A percentile compares a stretch with the other conserved stretches of the same genome.
These are phyloP conservation scores for Drosophila algonquin DNA, from an alignment of 2,888 invertebrate genomes.

Conservation along the genomic window DNA sequence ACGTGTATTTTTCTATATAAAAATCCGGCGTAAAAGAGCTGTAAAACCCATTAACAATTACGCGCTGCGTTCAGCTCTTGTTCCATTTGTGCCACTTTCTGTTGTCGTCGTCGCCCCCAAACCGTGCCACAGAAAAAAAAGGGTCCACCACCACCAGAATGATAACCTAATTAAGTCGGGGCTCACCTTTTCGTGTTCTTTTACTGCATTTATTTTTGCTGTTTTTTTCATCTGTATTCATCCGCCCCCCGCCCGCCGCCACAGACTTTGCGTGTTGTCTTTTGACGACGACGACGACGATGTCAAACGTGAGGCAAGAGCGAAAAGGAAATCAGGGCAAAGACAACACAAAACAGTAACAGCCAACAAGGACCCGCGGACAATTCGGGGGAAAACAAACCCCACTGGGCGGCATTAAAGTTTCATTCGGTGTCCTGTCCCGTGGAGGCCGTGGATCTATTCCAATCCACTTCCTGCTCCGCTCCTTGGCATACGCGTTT, in stretches of 20 bases:
- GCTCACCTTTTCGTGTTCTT: conserved; percentile 47
- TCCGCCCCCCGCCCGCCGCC: neutral
- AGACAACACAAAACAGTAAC: neutral
- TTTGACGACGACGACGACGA: conserved; percentile 64
- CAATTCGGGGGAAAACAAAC: neutral
- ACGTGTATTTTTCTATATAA: conserved; percentile 24
- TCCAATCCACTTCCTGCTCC: neutral
- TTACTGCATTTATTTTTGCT: neutral
- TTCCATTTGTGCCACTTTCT: conserved; percentile 17
- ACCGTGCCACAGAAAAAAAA: conserved; percentile 15
- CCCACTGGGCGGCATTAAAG: conserved; percentile 32
- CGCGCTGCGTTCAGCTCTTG: conserved; percentile 38
- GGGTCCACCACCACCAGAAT: conserved; percentile 52
- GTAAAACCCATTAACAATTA: conserved; percentile 66
- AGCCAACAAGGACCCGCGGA: conserved; percentile 15
- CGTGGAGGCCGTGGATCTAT: conserved; percentile 7
- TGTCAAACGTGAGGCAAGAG: conserved; percentile 55
- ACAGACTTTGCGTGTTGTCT: conserved; percentile 45
- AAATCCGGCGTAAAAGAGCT: conserved; percentile 41
- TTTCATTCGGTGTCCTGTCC: conserved; percentile 29
- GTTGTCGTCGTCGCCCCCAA: conserved; percentile 18
- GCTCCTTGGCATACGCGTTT: conserved; percentile 54
- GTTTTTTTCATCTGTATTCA: conserved; percentile 21
- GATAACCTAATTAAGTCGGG: conserved; percentile 76
- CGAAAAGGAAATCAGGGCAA: conserved; percentile 33